Evolutionary conservation across 2,113 vertebrate genomes (phyloP).

Genomic region (Crotophaga sulcirostris): DNA sequence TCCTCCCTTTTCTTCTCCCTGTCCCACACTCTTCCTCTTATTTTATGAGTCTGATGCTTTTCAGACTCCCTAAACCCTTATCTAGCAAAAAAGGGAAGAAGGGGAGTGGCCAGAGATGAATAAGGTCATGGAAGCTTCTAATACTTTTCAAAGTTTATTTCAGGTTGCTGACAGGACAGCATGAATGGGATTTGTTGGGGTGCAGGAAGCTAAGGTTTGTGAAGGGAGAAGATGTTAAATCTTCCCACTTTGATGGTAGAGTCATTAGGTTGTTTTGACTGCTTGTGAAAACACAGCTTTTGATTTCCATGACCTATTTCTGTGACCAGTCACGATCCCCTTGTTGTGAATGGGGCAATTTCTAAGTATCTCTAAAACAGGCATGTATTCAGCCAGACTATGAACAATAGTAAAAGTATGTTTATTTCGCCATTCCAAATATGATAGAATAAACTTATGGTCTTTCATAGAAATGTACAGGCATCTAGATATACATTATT

Average conservation of each 20-base stretch:
- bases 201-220: neutral
- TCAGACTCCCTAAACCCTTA: neutral
- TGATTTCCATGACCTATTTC: neutral
- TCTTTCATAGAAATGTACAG: neutral
- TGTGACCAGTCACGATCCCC: neutral
- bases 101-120: neutral
- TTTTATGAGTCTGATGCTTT: neutral
- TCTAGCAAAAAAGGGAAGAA: neutral
- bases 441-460: neutral
- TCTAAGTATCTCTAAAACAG: neutral
- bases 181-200: neutral
- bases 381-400: neutral
- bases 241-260: neutral
- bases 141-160: neutral
- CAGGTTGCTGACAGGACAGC: neutral
- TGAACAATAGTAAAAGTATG: neutral
- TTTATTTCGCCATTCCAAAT: neutral
- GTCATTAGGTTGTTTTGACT: neutral
- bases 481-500: neutral
- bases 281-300: neutral
- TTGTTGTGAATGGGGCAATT: neutral
- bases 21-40: neutral
- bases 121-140: neutral
- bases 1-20: neutral
- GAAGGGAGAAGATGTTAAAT: neutral